A percentile compares a stretch with the other conserved stretches of the same genome.
These are phyloP conservation scores for Phyllostomus discolor DNA, from an alignment of 2,113 vertebrate species.

Conservation along the genomic window DNA sequence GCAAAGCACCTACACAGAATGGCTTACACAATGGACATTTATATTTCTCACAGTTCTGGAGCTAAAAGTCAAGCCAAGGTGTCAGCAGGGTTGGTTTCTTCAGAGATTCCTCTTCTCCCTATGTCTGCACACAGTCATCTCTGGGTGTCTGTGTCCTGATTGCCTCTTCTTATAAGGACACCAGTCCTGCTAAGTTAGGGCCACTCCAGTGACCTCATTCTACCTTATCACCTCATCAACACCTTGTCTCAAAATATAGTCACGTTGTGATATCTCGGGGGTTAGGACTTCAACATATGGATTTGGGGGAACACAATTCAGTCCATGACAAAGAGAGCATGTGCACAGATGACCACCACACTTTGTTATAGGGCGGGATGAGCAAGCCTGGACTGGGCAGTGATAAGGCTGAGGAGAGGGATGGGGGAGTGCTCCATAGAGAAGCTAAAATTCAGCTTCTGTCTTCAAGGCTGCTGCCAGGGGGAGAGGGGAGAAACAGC, in stretches of 20 bases:
- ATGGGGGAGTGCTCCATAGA: fast-evolving
- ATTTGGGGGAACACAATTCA: background rate
- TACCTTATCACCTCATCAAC: background rate
- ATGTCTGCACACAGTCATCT: background rate
- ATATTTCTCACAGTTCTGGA: background rate
- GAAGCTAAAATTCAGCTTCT: background rate
- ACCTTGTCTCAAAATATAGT: background rate
- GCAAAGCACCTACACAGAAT: background rate
- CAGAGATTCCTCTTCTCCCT: background rate
- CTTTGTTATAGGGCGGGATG: fast-evolving
- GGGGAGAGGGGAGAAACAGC: background rate
- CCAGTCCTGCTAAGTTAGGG: background rate
- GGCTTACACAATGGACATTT: background rate
- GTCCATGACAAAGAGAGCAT: background rate
- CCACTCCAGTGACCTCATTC: background rate
- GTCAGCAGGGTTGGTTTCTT: background rate
- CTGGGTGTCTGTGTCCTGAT: background rate
- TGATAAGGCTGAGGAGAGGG: background rate
- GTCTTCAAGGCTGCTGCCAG: background rate
- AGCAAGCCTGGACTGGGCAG: background rate
- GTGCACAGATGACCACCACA: background rate
- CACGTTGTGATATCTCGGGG: background rate
- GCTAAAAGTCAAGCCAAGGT: background rate
- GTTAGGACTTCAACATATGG: background rate
- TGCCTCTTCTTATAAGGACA: background rate